Conservation (phyloP, 2,888 invertebrate genomes). For the Leptinotarsa tumamoca region DNA sequence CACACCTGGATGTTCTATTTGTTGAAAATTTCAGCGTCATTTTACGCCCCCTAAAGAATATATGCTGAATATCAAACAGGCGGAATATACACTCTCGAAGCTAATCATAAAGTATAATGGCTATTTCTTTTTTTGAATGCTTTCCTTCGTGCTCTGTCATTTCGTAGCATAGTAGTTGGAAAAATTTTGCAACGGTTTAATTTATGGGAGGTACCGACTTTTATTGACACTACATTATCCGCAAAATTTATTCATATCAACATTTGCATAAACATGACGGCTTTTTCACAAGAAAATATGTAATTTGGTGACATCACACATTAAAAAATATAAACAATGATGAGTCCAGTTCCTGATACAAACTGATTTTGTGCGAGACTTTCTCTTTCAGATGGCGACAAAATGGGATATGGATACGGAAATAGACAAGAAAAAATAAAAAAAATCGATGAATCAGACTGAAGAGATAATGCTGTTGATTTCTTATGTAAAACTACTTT, state of each 20-base stretch:
- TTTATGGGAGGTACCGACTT: slow-evolving; percentile 11
- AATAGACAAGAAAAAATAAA: not conserved
- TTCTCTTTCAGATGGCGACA: not conserved
- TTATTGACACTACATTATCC: slow-evolving; percentile 17
- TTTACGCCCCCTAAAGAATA: slow-evolving; percentile 7
- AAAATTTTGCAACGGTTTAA: slow-evolving; percentile 13
- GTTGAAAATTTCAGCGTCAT: slow-evolving; percentile 7
- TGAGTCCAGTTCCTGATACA: not conserved
- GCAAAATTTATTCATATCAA: slow-evolving; percentile 6
- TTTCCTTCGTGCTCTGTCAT: slow-evolving; percentile 6
- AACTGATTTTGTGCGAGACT: not conserved
- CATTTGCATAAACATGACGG: slow-evolving; percentile 6
- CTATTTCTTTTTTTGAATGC: not conserved
- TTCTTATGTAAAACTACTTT: too few species aligned
- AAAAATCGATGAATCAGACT: not conserved
- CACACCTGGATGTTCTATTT: slow-evolving; percentile 16
- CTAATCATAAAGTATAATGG: slow-evolving; percentile 11
- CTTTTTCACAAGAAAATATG: slow-evolving; percentile 4
- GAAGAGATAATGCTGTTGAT: too few species aligned
- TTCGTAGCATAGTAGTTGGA: slow-evolving; percentile 10
- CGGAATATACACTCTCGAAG: not conserved
- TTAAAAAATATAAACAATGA: not conserved
- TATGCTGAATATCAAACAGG: slow-evolving; percentile 4
- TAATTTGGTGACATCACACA: slow-evolving; percentile 6
- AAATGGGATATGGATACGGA: not conserved